Evolutionary conservation across 2,113 vertebrate genomes (phyloP).

Genomic region (Rhinogobius similis): DNA sequence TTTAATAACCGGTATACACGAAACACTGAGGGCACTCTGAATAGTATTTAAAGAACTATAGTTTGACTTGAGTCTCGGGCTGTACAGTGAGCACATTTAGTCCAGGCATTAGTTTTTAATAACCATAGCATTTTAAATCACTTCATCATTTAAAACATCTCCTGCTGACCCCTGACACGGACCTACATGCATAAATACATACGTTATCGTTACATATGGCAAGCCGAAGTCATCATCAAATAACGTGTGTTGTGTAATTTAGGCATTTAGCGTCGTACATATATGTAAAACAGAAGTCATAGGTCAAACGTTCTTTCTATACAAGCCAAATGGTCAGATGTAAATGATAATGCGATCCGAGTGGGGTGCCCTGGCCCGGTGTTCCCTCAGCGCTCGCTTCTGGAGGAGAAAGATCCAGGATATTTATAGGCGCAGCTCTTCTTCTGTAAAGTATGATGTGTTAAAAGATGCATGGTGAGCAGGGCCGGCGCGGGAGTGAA

Average conservation of each 20-base stretch:
- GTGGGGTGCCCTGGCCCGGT: constrained; percentile 17
- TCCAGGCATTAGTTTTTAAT: not conserved
- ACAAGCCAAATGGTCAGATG: constrained; percentile 29
- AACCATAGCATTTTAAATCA: not conserved
- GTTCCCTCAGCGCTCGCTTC: constrained; percentile 61
- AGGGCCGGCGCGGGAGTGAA: not conserved
- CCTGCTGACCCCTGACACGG: not conserved
- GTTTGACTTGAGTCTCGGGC: not conserved
- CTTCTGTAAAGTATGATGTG: constrained; percentile 65
- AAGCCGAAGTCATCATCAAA: not conserved
- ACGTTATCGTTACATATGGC: not conserved
- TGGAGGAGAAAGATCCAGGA: constrained; percentile 36
- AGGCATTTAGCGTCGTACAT: constrained; percentile 15
- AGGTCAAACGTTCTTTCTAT: constrained; percentile 24
- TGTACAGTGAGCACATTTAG: not conserved
- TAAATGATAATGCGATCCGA: not conserved
- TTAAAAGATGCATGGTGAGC: constrained; percentile 77
- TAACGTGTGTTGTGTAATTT: constrained; percentile 18
- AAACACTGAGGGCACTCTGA: not conserved
- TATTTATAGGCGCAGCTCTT: constrained; percentile 72
- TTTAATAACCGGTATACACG: no score
- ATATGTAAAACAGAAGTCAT: not conserved
- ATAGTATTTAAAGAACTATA: not conserved
- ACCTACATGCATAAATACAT: constrained; percentile 6
- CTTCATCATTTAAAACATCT: not conserved